Conservation (phyloP, 2,888 invertebrate species). For the Petrolisthes cinctipes region DNA sequence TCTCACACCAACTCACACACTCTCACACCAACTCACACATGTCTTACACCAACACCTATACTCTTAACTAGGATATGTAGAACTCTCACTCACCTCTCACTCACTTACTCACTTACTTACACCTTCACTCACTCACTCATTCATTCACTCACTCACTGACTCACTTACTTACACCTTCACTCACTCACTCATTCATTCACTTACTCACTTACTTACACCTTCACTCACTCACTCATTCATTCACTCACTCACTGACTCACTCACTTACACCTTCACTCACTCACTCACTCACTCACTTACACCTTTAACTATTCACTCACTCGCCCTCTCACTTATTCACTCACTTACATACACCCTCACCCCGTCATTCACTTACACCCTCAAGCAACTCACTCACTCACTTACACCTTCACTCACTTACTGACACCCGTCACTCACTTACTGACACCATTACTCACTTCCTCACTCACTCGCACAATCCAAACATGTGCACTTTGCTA, state of each 20-base stretch:
- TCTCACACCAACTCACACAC: not conserved
- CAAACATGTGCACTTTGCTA: not conserved
- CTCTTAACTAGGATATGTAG: too few relatives aligned
- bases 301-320: not conserved
- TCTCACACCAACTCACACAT: too few relatives aligned
- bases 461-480: not conserved
- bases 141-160: slow-evolving; percentile 1
- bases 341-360: not conserved
- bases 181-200: not conserved
- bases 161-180: not conserved
- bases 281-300: not conserved
- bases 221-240: not conserved
- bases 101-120: not conserved
- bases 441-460: not conserved
- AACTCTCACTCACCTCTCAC: too few relatives aligned
- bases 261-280: not conserved
- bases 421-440: not conserved
- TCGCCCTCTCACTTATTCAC: not conserved
- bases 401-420: not conserved
- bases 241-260: not conserved
- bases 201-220: not conserved
- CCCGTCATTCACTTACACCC: not conserved
- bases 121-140: not conserved
- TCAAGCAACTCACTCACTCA: not conserved
- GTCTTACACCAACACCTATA: too few relatives aligned